Evolutionary conservation across 2,797 vertebrate genomes (phyloP).

Genomic region (Arrhamphus sclerolepis): DNA sequence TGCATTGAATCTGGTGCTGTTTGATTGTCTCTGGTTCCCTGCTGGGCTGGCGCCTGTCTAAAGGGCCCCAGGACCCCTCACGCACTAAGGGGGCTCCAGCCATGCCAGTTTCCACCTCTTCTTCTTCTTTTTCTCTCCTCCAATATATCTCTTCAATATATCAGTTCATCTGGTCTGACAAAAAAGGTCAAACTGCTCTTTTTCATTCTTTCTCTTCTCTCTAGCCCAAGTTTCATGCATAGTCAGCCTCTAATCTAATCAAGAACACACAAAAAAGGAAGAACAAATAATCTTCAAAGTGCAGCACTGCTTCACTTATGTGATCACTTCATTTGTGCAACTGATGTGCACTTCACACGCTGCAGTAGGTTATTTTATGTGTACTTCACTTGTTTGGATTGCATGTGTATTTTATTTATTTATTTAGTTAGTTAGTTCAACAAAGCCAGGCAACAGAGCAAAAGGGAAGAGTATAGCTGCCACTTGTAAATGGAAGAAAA

Average conservation of each 20-base stretch:
- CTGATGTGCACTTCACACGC: slow-evolving; percentile 65
- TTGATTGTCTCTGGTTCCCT: slow-evolving; percentile 80
- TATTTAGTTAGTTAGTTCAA: neutral
- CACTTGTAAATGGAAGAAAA: slow-evolving; percentile 33
- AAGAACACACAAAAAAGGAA: slow-evolving; percentile 2
- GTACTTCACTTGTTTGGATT: slow-evolving; percentile 53
- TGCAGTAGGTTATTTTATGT: slow-evolving; percentile 43
- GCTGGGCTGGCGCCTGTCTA: slow-evolving; percentile 83
- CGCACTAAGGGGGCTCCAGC: slow-evolving; percentile 72
- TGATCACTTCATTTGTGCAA: slow-evolving; percentile 46
- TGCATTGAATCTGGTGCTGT: slow-evolving; percentile 77
- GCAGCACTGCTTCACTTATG: slow-evolving; percentile 35
- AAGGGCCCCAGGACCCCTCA: slow-evolving; percentile 77
- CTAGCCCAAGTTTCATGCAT: slow-evolving; percentile 6
- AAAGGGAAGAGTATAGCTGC: slow-evolving; percentile 42
- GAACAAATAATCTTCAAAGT: slow-evolving; percentile 34
- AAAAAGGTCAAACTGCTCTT: slow-evolving; percentile 55
- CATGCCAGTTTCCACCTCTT: slow-evolving; percentile 64
- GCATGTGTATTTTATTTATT: slow-evolving; percentile 29
- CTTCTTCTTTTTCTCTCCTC: slow-evolving; percentile 32
- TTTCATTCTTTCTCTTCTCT: neutral
- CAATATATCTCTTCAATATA: slow-evolving; percentile 5
- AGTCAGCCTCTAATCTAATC: neutral
- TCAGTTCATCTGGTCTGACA: slow-evolving; percentile 50
- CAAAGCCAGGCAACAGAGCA: slow-evolving; percentile 32